Conservation (phyloP, 2,888 invertebrate species). For the Drosophila mayaguana region DNA sequence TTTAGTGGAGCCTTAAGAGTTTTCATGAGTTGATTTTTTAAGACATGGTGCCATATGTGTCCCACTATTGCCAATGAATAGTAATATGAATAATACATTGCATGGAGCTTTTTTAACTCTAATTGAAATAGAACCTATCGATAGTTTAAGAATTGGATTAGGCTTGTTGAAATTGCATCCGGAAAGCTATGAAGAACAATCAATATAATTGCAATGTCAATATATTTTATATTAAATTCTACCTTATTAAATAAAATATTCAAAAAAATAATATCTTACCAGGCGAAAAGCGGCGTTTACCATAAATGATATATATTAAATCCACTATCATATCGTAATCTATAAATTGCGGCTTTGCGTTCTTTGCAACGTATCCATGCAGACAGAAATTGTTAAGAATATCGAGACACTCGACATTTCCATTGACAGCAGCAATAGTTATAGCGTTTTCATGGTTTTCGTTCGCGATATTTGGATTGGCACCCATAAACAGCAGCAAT, state of each 20-base stretch:
- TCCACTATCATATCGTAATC: constrained; percentile 59
- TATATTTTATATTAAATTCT: background rate
- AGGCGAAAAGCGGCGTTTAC: constrained; percentile 28
- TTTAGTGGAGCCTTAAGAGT: background rate
- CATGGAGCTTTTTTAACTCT: background rate
- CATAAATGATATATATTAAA: constrained; percentile 52
- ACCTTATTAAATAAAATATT: background rate
- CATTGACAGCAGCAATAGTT: constrained; percentile 33
- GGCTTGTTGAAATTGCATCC: background rate
- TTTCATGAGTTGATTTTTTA: background rate
- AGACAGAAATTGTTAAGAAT: constrained; percentile 47
- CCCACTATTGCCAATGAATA: no score
- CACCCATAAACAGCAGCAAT: constrained; percentile 61
- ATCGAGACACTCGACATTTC: constrained; percentile 54
- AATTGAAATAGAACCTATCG: background rate
- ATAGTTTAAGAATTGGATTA: background rate
- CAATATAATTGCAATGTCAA: background rate
- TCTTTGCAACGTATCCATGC: constrained; percentile 35
- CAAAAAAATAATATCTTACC: constrained; percentile 38
- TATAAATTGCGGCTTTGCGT: constrained; percentile 51
- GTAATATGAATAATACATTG: no score
- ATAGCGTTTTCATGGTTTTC: constrained; percentile 50
- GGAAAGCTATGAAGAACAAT: background rate
- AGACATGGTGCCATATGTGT: background rate
- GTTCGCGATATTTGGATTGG: constrained; percentile 58